Base-by-base conservation (phyloP, 2,888 invertebrate genomes). In the Drosophila nr. medialis region DNA sequence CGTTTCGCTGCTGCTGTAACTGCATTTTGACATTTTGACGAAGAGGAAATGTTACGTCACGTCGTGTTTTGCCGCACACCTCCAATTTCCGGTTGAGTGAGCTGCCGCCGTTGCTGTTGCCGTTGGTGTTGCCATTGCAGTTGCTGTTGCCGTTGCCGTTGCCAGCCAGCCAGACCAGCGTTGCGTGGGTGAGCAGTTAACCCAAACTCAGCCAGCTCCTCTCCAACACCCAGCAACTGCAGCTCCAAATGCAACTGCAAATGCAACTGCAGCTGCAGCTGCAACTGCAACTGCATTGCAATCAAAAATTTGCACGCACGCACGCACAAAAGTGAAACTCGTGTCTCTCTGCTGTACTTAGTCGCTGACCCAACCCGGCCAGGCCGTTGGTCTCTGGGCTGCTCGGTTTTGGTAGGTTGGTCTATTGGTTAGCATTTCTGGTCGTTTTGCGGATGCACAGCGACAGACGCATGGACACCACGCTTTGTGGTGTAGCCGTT, bases 31-130 rank as follows among this genome's bases (percentile, higher is more conserved):
- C 92, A 91, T 92, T 92, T 91, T 91, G 92, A 92, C 91, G 90
- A 91, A 91, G 90, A 93, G 93, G 93, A 93, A 93, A 92, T 92
- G 92, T 92, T 92, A 92, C 92, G 92, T 93, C 93, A 93, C 92
- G 92, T 93, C 92, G 92, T 92, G 92, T 92, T 93, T 92, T 92
- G 92, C 92, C 92, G 91, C 92, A 92, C 93, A 93, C 93, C 93
- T 93, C 92, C 92, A 92, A 93, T 93, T 93, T 93, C 93, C 90
- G 88, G 89, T 90, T 90, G 84, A 87, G 71, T 84, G 77, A 84
- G 89, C 86, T 81, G 80, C 73, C 64, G 69, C 66, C 71, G 80
- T 65, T 51, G 70, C 48, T 54, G 66, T 54, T 58, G 64, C 45
- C 30, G 34, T 54, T 42, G 58, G 42, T 13, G 64, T 50, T 54